Evolutionary conservation across 2,113 vertebrate species (phyloP), one percentile per base, ranked within the genome.

Genomic region (Periophthalmodon schlosseri): DNA sequence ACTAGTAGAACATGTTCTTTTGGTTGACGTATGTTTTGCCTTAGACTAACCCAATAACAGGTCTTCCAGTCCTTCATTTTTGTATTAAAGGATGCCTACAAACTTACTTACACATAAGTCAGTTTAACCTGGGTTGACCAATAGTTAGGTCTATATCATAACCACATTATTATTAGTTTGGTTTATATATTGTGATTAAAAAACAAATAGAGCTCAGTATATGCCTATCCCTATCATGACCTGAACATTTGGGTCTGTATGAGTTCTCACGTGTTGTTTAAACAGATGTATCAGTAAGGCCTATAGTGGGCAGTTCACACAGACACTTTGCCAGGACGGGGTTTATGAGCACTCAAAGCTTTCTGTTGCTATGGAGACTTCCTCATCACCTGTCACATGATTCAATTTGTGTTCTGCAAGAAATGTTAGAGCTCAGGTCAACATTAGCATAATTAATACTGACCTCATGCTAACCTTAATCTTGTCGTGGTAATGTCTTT

Each of bases 301-400:
- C 4, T 46, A 60, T 88, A 87, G 87, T 88, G 86, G 65, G 75
- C 68, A 18, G 77, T 88, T 91, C 88, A 79, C 86, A 84, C 21
- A 76, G 50, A 85, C 66, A 76, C 72, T 65, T 76, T 82, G 72
- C 87, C 73, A 68, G 69, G 73, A 2, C n/a, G 7, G 13, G 50
- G 36, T 77, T 90, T 89, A 91, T 91, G 81, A 60, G 77, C 44
- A 54, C 39, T 50, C 49, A 76, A 34, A 74, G 84, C 79, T 80
- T 81, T 85, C 24, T 77, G 90, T 92, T 90, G 87, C 82, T 79
- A 77, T 46, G 78, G 88, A 13, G 15, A 73, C 50, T 70, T 69
- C 74, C 86, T 70, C 65, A 72, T 46, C 60, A 52, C 36, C 79
- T 14, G 11, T 72, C 69, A 77, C 76, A 77, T 60, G 63, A 34